Evolutionary conservation across 64 coral and sea anemone genomes (phyloP).

Genomic region (Pocillopora damicornis): DNA sequence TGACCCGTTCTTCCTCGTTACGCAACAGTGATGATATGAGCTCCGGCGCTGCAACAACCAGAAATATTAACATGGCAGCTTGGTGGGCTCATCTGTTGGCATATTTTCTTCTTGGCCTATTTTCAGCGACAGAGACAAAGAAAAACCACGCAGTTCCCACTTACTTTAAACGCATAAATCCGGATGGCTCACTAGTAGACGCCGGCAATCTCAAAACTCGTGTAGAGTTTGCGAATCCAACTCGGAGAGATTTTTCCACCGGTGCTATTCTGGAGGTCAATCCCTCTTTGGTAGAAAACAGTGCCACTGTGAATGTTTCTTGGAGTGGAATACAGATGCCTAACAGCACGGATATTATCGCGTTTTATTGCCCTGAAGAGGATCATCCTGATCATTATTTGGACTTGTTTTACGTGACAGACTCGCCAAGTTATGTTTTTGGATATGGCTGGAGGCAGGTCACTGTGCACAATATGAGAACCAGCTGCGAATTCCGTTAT

Average conservation of each 20-base stretch:
- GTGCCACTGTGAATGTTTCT: constrained; percentile 43
- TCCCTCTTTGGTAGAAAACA: constrained; percentile 28
- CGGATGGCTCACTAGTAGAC: constrained; percentile 29
- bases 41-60: too few species aligned
- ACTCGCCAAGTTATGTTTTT: not conserved
- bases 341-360: constrained; percentile 10
- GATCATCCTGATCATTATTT: constrained; percentile 4
- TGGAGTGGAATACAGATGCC: constrained; percentile 15
- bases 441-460: constrained; percentile 57
- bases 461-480: constrained; percentile 56
- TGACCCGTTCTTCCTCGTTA: not conserved
- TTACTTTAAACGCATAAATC: constrained; percentile 55
- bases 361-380: constrained; percentile 36
- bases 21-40: not conserved
- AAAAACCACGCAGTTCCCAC: constrained; percentile 46
- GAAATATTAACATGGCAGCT: not conserved
- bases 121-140: not conserved
- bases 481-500: constrained; percentile 78
- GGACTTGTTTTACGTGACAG: constrained; percentile 31
- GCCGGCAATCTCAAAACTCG: not conserved
- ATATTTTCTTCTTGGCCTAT: not conserved
- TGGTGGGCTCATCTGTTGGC: not conserved
- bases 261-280: constrained; percentile 13
- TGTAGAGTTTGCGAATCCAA: not conserved
- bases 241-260: not conserved